These are phyloP conservation scores for Tapera naevia DNA, from an alignment of 2,797 vertebrate genomes.

Conservation along the genomic window DNA sequence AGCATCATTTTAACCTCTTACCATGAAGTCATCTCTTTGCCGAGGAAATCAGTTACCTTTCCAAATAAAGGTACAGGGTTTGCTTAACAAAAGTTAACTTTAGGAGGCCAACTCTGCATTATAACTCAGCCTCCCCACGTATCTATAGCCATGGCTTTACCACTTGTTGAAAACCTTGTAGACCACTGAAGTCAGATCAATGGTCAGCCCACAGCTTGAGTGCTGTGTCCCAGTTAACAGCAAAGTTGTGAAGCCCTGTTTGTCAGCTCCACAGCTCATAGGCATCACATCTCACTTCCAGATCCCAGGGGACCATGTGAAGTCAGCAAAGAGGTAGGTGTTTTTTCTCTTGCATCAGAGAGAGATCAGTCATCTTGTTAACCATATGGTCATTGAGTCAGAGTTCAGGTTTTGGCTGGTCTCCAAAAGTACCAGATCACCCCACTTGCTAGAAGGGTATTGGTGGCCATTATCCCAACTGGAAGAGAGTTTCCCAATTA, in stretches of 20 bases:
- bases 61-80: background rate
- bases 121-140: accelerated
- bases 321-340: background rate
- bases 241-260: background rate
- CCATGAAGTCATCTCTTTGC: background rate
- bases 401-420: background rate
- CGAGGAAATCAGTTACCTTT: background rate
- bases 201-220: accelerated
- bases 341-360: accelerated
- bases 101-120: background rate
- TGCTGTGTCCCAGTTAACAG: background rate
- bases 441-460: background rate
- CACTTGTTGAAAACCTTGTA: background rate
- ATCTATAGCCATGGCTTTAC: background rate
- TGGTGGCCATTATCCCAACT: background rate
- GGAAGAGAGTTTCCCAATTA: background rate
- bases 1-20: background rate
- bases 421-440: background rate
- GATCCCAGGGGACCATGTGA: background rate
- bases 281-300: accelerated
- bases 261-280: background rate
- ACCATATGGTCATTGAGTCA: background rate
- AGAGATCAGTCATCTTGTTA: accelerated
- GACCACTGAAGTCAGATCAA: background rate
- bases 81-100: background rate